Conservation (phyloP, 2,888 invertebrate genomes). For the Lacanobia oleracea region DNA sequence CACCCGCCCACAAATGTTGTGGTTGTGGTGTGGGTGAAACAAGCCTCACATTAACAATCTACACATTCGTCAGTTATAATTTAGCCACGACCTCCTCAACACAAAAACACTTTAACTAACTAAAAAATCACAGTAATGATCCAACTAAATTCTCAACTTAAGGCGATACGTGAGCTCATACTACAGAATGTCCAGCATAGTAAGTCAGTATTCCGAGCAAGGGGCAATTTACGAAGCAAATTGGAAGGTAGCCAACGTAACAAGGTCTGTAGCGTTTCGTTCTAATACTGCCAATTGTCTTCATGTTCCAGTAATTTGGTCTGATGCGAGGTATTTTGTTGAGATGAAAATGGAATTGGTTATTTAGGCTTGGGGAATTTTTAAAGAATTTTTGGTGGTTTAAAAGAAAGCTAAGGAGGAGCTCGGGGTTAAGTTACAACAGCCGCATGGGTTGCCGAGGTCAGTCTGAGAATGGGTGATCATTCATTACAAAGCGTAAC, state of each 20-base stretch:
- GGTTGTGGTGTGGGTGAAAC: too few species aligned
- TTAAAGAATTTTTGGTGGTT: neutral
- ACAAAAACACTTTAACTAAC: neutral
- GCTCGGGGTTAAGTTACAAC: neutral
- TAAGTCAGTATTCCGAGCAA: constrained; percentile 52
- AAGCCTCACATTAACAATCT: too few species aligned
- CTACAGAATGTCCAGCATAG: constrained; percentile 42
- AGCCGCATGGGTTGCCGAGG: too few species aligned
- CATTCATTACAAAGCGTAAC: too few species aligned
- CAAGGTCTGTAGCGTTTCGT: constrained; percentile 63
- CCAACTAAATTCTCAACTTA: constrained; percentile 22
- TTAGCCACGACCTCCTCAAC: too few species aligned
- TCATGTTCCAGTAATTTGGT: constrained; percentile 47
- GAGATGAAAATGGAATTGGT: constrained; percentile 39
- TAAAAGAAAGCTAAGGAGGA: too few species aligned
- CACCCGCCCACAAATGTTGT: too few species aligned
- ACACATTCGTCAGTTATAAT: too few species aligned
- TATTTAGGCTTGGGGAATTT: neutral
- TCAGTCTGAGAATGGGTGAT: too few species aligned
- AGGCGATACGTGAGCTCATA: constrained; percentile 36
- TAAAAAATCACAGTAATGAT: neutral
- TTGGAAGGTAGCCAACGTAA: constrained; percentile 77
- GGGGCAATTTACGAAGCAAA: constrained; percentile 66
- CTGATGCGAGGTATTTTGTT: constrained; percentile 41
- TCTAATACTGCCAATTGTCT: constrained; percentile 68